A percentile compares a stretch with the other conserved stretches of the same genome.
These are phyloP conservation scores for Lasioglossum zephyrum DNA, from an alignment of 2,888 invertebrate species.

Conservation along the genomic window DNA sequence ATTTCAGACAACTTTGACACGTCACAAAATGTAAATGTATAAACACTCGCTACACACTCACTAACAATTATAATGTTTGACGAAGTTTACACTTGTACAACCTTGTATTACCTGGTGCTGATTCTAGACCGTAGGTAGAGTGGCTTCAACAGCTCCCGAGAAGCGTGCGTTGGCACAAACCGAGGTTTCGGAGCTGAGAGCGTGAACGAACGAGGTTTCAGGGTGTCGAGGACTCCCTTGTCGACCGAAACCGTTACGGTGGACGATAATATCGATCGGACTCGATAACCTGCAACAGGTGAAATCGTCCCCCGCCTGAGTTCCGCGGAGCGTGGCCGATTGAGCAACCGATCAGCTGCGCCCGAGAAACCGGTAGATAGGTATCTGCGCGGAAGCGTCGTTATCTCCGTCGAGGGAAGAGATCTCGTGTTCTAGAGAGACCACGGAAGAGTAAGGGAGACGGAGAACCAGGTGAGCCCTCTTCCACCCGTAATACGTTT, in stretches of 20 bases:
- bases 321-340: conserved; percentile 63
- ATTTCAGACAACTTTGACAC: too few relatives aligned
- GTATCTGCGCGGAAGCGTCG: conserved; percentile 62
- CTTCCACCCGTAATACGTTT: conserved; percentile 77
- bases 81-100: not conserved
- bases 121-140: not conserved
- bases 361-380: conserved; percentile 55
- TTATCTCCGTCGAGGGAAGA: conserved; percentile 61
- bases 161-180: not conserved
- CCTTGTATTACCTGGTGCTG: not conserved
- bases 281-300: conserved; percentile 57
- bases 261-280: conserved; percentile 50
- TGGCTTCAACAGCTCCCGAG: not conserved
- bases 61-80: too few relatives aligned
- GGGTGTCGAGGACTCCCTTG: conserved; percentile 21
- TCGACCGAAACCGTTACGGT: conserved; percentile 52
- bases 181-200: not conserved
- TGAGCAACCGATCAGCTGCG: conserved; percentile 67
- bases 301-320: conserved; percentile 43
- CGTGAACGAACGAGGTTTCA: not conserved
- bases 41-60: too few relatives aligned
- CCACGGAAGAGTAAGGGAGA: not conserved
- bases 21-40: too few relatives aligned
- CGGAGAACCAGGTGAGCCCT: conserved; percentile 57
- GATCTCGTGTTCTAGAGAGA: conserved; percentile 23